These are phyloP conservation scores for Sialia sialis DNA, from an alignment of 2,113 vertebrate genomes.

Conservation along the genomic window DNA sequence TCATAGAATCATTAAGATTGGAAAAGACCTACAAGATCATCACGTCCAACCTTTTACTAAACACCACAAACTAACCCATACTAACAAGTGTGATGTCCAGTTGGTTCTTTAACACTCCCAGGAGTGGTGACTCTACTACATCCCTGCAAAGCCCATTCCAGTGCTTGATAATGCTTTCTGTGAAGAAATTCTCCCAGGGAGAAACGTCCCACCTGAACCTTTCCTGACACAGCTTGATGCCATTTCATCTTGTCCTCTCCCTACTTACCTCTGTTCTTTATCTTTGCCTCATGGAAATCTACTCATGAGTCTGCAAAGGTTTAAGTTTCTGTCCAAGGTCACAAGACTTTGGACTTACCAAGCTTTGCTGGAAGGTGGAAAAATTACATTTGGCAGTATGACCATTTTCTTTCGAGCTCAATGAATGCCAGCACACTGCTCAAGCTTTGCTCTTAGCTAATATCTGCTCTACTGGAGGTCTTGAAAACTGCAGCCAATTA, in stretches of 20 bases:
- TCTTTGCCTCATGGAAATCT: neutral
- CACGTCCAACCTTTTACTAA: neutral
- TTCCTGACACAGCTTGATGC: neutral
- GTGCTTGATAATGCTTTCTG: neutral
- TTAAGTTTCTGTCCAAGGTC: conserved; percentile 2
- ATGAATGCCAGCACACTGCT: neutral
- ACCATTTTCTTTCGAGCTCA: neutral
- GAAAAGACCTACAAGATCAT: neutral
- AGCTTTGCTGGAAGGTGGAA: neutral
- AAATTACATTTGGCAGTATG: conserved; percentile 19
- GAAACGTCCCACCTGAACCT: neutral
- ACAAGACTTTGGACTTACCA: neutral
- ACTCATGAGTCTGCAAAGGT: neutral
- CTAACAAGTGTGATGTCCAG: neutral
- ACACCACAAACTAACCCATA: neutral
- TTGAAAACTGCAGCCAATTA: neutral
- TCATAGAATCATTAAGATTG: neutral
- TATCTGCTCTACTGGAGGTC: neutral
- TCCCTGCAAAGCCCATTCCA: accelerated
- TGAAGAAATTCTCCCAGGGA: neutral
- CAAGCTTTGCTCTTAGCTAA: neutral
- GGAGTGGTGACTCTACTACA: neutral
- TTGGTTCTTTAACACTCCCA: neutral
- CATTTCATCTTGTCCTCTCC: neutral
- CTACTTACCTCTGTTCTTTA: neutral